Base-by-base conservation (phyloP, 2,113 vertebrate species). In the Pandion haliaetus region DNA sequence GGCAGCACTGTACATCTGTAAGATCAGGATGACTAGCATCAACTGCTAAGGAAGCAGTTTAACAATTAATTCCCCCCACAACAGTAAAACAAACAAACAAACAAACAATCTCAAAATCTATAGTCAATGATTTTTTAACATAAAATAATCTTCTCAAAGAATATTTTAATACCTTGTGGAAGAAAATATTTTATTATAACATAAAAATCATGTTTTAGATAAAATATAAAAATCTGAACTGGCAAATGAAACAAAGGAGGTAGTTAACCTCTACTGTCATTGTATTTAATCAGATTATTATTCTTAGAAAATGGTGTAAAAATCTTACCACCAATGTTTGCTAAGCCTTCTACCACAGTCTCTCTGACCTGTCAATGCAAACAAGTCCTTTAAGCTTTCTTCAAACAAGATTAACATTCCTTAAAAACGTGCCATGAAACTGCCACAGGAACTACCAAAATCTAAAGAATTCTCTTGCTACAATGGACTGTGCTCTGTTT, bases 321-420 rank as follows among this genome's bases (percentile, higher is more conserved):
- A 91, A 66, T 90, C 98, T 98, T 98, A 99, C 99, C 99, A 97
- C 99, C 99, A 45, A 99, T 99, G 52, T 99, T 99, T 96, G 98
- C 99, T 82, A 99, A 97, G 82, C 99, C 99, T 82, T 98, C 97
- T 44, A 98, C 94, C 42, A 99, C 29, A 0, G 99, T 99, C 97
- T 99, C 99, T 96, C 99, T 98, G 89, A 99, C 99, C 99, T 99
- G 96, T 82, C 90, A 97, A 94, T 70, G 63, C 80, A 97, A 97
- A 96, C 17, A 95, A 66, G 8, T 58, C 50, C 14, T 84, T 87
- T 97, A 90, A 95, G 50, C 72, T 94, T 86, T 91, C 67, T 55
- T 92, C 88, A 91, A 92, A 69, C 59, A 52, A 59, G 82, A 93
- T 36, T 5, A 62, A 92, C 42, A 45, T 73, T 74, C 88, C 50